phyloP scores from a whole-genome alignment of 1,140 invertebrate species.

The Brachionus sp. region DNA sequence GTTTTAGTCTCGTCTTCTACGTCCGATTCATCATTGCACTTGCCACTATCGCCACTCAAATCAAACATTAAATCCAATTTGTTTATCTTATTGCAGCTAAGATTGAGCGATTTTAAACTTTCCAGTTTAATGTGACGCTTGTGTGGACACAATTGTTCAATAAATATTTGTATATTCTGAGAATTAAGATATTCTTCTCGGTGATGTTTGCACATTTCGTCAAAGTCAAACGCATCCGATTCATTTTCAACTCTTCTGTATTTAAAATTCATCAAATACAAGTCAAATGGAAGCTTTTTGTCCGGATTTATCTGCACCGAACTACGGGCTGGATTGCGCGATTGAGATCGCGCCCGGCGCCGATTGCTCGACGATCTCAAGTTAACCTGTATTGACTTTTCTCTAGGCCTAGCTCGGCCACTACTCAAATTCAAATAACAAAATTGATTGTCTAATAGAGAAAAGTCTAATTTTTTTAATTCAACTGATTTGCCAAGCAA shows the following conservation, averaged over 20 bases:
- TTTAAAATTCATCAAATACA: constrained; percentile 25
- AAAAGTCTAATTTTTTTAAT: constrained; percentile 9
- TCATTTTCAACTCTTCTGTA: constrained; percentile 2
- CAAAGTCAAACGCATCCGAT: not conserved
- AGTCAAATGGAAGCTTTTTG: constrained; percentile 30
- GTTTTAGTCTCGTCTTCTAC: not conserved
- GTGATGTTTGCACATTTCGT: not conserved
- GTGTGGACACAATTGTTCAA: constrained; percentile 26
- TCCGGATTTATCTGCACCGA: not conserved
- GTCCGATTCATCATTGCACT: constrained; percentile 65
- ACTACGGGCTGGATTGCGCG: not conserved
- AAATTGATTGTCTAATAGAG: constrained; percentile 33
- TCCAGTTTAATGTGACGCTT: constrained; percentile 43
- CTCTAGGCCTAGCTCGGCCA: not conserved
- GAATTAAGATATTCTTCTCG: not conserved
- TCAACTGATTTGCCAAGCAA: not conserved
- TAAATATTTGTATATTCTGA: constrained; percentile 41
- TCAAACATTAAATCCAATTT: constrained; percentile 18
- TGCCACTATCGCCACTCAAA: constrained; percentile 50
- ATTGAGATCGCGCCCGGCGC: constrained; percentile 23
- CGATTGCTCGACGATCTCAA: constrained; percentile 28
- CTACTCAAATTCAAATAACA: constrained; percentile 17
- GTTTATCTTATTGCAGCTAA: constrained; percentile 45
- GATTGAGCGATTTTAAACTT: constrained; percentile 46
- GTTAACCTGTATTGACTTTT: constrained; percentile 14